Base-by-base conservation (phyloP, 2,113 vertebrate genomes). In the Ceyx melanurus region DNA sequence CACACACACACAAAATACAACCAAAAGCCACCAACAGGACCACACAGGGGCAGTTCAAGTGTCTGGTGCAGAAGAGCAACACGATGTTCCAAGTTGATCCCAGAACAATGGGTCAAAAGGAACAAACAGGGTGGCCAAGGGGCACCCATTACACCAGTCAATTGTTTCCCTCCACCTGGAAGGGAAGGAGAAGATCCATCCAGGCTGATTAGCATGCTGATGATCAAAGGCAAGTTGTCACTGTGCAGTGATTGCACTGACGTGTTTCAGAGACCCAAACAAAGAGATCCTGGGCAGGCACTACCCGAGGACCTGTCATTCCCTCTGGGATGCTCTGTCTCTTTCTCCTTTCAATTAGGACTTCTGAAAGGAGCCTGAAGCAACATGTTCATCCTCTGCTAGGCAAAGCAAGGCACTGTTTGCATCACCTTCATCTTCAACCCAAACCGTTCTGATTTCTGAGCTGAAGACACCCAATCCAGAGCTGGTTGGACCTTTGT, bases 111-210 rank as follows among this genome's bases (percentile, higher is more conserved):
- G 82, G 88, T 29, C 20, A 43, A 43, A 53, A 96, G 68, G 85
- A 96, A 94, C 82, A 89, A 92, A 77, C 33, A 48, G 29, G 2
- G 50, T 89, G 92, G 89, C 82, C 94, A 90, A 91, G 78, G 92
- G 90, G 94, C 75, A 89, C 89, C 91, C 68, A 54, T 92, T 72
- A 93, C 70, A 88, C 10, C 1, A 93, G 82, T 82, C 93, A 91
- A 93, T 94, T 92, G 95, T 96, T 96, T 91, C 72, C 82, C 94
- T 89, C 88, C 92, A 93, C 94, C 91, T 90, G 92, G 87, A 96
- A 93, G 91, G 90, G 91, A 96, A 96, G 64, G 81, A 93, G 92
- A 94, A 88, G 94, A 93, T 89, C 75, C 90, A 95, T 95, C 85
- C 93, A 82, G 82, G 35, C 88, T 91, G 84, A 95, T 96, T 96